Evolutionary conservation across 2,797 vertebrate species (phyloP).

Genomic region (Sebastes trivittatus): DNA sequence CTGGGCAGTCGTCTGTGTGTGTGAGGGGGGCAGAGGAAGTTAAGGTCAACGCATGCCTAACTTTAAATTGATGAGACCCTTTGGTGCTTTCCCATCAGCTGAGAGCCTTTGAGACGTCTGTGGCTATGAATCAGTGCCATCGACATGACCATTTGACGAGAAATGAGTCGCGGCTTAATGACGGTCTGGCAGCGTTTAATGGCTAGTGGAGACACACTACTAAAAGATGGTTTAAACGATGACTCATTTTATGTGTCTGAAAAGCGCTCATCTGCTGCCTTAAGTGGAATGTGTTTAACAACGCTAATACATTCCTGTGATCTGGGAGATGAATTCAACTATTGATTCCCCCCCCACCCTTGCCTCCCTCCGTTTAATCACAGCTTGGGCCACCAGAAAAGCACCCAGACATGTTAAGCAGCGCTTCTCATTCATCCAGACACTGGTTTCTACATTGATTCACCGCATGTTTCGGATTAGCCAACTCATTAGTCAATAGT

Average conservation of each 20-base stretch:
- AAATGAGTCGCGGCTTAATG: slow-evolving; percentile 70
- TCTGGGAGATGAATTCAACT: slow-evolving; percentile 67
- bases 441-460: slow-evolving; percentile 48
- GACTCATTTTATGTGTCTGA: slow-evolving; percentile 71
- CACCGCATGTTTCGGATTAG: slow-evolving; percentile 46
- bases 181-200: slow-evolving; percentile 67
- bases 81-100: slow-evolving; percentile 23
- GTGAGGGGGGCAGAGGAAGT: neutral
- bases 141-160: slow-evolving; percentile 63
- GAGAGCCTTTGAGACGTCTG: slow-evolving; percentile 33
- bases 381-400: slow-evolving; percentile 37
- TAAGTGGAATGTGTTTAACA: slow-evolving; percentile 72
- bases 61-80: slow-evolving; percentile 47
- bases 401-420: slow-evolving; percentile 11
- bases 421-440: slow-evolving; percentile 42
- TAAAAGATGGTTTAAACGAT: slow-evolving; percentile 65
- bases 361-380: slow-evolving; percentile 52
- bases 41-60: slow-evolving; percentile 11
- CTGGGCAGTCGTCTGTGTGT: neutral
- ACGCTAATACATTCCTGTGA: slow-evolving; percentile 62
- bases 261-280: slow-evolving; percentile 58
- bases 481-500: slow-evolving; percentile 60
- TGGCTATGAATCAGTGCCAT: slow-evolving; percentile 54
- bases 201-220: slow-evolving; percentile 57
- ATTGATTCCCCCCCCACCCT: slow-evolving; percentile 59